Conservation (phyloP, 2,113 vertebrate species). For the Notechis scutatus region DNA sequence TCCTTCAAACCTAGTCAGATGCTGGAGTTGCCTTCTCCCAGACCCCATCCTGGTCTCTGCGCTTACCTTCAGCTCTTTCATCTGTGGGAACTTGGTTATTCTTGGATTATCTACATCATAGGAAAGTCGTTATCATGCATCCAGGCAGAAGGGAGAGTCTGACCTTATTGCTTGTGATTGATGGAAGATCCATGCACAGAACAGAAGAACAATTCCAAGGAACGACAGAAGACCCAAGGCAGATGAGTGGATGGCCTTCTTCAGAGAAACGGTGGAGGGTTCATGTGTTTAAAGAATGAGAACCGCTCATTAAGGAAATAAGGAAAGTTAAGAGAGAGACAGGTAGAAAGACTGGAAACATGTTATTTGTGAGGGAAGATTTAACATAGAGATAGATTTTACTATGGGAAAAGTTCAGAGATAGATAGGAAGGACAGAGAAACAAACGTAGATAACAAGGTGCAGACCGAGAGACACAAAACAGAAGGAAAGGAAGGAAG, state of each 20-base stretch:
- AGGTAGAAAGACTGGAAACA: not conserved
- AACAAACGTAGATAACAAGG: not conserved
- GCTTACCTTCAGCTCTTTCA: not conserved
- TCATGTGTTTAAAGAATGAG: conserved; percentile 24
- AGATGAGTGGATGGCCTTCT: conserved; percentile 11
- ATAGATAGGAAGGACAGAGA: not conserved
- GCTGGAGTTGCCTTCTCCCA: not conserved
- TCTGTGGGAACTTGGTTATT: conserved; percentile 1
- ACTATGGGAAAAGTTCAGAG: not conserved
- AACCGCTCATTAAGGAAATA: not conserved
- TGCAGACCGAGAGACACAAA: not conserved
- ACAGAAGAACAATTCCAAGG: conserved; percentile 18
- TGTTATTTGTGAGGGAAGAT: no score
- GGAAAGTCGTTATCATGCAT: conserved; percentile 28
- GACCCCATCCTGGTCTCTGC: not conserved
- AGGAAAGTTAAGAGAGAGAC: no score
- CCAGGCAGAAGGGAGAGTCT: conserved; percentile 19
- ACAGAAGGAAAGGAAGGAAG: not conserved
- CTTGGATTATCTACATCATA: conserved; percentile 9
- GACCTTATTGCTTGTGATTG: conserved; percentile 33
- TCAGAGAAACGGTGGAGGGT: not conserved
- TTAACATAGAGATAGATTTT: not conserved
- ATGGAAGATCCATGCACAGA: conserved; percentile 38
- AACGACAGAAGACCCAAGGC: conserved; percentile 15
- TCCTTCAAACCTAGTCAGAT: conserved; percentile 4